Base-by-base conservation (phyloP, 1,140 invertebrate genomes). In the Spodoptera litura region DNA sequence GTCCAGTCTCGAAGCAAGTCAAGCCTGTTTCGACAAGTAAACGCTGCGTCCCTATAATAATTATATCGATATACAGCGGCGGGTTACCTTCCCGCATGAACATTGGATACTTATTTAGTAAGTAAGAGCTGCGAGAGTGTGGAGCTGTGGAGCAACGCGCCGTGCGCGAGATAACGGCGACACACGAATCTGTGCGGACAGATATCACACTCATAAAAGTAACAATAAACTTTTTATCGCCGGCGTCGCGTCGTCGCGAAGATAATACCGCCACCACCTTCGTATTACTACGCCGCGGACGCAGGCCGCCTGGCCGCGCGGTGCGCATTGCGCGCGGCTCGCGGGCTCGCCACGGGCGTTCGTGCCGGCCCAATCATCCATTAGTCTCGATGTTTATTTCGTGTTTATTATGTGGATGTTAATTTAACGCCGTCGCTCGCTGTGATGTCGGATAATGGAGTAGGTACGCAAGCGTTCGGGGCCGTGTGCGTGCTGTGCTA, bases 181-280 rank as follows among this genome's bases (percentile, higher is more conserved):
- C 62, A 62, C 70, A 38, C 44, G 78, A 81, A 78, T 81, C 78
- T 75, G 68, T 71, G 66, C 71, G 61, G 74, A 75, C 70, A 78
- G 85, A 91, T 90, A 93, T 88, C 81, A 80, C 78, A 83, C 78
- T 82, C 85, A 83, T 92, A 91, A 92, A 92, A 91, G 85, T 85
- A 88, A 89, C 89, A 87, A 91, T 92, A 93, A 92, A 90, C 85
- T 86, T 91, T 93, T 91, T 92, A 93, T 85, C 85, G 87, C 87
- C 80, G 82, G 82, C 74, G 85, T 78, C 82, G 82, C 85, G 87
- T 87, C 80, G 82, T 82, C 74, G 85, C 78, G 82, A 82, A 87
- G 86, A 93, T 92, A 92, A 91, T 91, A 90, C 6, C 38, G 38
- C 38, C 4, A 44, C 38, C 38, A 44, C 38, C 38, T 44, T 44